Evolutionary conservation across 2,113 vertebrate genomes (phyloP).

Genomic region (Eclectus roratus): DNA sequence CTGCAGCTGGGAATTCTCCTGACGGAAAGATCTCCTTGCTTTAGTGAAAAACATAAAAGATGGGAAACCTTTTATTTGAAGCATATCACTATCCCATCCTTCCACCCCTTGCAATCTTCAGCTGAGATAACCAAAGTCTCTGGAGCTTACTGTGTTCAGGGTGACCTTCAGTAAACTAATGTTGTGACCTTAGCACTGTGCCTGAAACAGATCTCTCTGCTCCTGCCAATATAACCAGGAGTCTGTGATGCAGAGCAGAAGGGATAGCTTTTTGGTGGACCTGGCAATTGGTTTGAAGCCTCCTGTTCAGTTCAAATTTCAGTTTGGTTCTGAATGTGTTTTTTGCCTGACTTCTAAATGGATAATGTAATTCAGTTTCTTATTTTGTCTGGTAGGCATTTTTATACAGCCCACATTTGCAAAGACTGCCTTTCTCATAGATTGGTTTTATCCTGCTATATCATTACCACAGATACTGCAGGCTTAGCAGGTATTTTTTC

Average conservation of each 20-base stretch:
- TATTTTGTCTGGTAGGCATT: background rate
- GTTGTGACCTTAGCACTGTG: background rate
- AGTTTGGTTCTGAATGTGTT: background rate
- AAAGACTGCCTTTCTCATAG: background rate
- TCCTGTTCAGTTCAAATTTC: conserved; percentile 28
- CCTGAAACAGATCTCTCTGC: background rate
- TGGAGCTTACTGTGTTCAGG: background rate
- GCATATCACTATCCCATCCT: background rate
- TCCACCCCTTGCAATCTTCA: background rate
- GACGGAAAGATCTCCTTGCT: background rate
- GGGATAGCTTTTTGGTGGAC: background rate
- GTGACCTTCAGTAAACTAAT: background rate
- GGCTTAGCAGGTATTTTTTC: background rate
- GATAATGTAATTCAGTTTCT: background rate
- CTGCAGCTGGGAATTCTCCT: background rate
- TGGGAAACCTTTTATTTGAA: background rate
- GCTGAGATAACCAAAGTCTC: background rate
- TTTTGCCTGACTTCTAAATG: background rate
- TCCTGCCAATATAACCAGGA: conserved; percentile 15
- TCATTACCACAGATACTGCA: background rate
- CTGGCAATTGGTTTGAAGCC: background rate
- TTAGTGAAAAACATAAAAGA: background rate
- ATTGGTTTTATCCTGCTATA: background rate
- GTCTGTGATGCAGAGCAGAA: background rate
- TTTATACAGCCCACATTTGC: background rate